Conservation (phyloP, 2,888 invertebrate genomes). For the Conomelus anceps region DNA sequence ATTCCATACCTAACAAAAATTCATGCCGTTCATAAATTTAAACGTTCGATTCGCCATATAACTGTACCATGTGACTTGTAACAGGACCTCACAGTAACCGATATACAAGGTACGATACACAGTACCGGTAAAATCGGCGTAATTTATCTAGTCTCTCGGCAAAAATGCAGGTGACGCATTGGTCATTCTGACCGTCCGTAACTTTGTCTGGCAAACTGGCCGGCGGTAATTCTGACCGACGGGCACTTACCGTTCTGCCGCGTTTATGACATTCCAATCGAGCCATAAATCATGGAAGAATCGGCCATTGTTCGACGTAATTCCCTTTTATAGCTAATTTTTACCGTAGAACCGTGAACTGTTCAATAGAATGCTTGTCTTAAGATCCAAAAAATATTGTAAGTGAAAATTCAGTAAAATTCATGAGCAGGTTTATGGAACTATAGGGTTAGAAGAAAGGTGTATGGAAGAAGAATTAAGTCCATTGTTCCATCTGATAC, state of each 20-base stretch:
- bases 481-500: not conserved
- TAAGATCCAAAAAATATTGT: not conserved
- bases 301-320: not conserved
- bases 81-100: not conserved
- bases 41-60: not conserved
- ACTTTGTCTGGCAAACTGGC: not conserved
- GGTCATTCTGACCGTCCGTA: not conserved
- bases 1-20: not conserved
- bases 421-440: not conserved
- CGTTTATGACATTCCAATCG: not conserved
- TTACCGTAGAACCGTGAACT: not conserved
- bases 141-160: not conserved
- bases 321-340: not conserved
- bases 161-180: not conserved
- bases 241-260: too few relatives aligned
- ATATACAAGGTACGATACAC: too few relatives aligned
- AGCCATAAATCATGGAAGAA: not conserved
- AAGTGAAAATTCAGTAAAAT: too few relatives aligned
- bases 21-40: not conserved
- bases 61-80: not conserved
- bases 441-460: too few relatives aligned
- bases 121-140: not conserved
- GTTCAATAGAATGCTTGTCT: not conserved
- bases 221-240: too few relatives aligned
- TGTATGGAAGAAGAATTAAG: too few relatives aligned